Percentiles rank a stretch among this genome's conserved stretches.
Evolutionary conservation across 2,888 invertebrate genomes (phyloP).

Genomic region (Phrixothrix hirtus): DNA sequence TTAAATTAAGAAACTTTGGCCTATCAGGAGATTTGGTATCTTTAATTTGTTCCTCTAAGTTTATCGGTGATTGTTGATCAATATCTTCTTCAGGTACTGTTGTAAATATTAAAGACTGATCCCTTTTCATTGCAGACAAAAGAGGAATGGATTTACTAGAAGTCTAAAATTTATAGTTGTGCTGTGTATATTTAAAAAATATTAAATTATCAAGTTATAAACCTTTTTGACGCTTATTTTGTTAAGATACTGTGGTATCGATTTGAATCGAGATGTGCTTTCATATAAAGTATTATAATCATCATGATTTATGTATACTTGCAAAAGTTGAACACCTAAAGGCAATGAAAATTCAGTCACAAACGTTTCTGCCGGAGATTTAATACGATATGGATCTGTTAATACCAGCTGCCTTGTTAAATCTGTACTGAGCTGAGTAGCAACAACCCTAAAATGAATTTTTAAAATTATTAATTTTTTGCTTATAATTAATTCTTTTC

Average conservation of each 20-base stretch:
- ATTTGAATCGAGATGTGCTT: constrained; percentile 55
- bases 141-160: constrained; percentile 37
- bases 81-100: constrained; percentile 80
- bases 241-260: constrained; percentile 45
- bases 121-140: constrained; percentile 71
- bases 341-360: constrained; percentile 73
- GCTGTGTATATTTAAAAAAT: neutral
- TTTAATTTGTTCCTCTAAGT: constrained; percentile 34
- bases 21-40: constrained; percentile 41
- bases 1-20: constrained; percentile 53
- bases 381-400: constrained; percentile 82
- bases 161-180: neutral
- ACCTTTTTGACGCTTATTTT: constrained; percentile 41
- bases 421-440: constrained; percentile 74
- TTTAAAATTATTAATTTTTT: neutral
- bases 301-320: constrained; percentile 71
- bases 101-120: constrained; percentile 79
- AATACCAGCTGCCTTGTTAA: constrained; percentile 79
- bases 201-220: constrained; percentile 5
- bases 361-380: constrained; percentile 76
- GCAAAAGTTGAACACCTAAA: constrained; percentile 77
- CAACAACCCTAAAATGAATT: constrained; percentile 68
- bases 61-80: constrained; percentile 39
- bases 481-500: neutral
- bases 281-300: constrained; percentile 62